Evolutionary conservation across 2,797 vertebrate species (phyloP), one percentile per base, ranked within the genome.

Genomic region (Dallia pectoralis): DNA sequence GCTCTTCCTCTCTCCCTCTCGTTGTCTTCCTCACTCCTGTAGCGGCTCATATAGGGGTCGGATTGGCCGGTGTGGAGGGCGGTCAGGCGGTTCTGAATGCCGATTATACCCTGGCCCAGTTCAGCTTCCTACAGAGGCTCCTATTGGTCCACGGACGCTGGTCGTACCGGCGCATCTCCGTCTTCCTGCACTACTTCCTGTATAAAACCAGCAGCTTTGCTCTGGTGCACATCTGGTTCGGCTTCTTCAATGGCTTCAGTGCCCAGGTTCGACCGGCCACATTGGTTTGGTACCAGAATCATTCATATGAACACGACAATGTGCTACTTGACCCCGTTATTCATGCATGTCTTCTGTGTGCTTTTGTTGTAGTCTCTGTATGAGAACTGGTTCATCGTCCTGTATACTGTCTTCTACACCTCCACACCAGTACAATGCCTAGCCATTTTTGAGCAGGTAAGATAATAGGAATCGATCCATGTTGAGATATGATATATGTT

Each of bases 101-200:
- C 0, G 96, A 98, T 88, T 98, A 92, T 5, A 91, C 93, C 4
- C 81, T 99, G 85, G 95, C 93, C 0, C 96, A 96, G 87, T 99
- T 99, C 91, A 79, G 83, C 68, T 96, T 94, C 78, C 92, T 99
- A 69, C 92, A 91, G 84, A 93, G 91, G 32, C 92, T 98, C 49
- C 93, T 99, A n/a, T 87, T 99, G 12, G 85, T 99, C 49, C 97
- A 99, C 0, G 97, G 97, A 0, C 96, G 93, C 73, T 99, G 96
- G 96, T 95, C 95, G 0, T 97, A 98, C 73, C 70, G 92, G 8
- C 95, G 96, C 0, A 82, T 96, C 84, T 93, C 94, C 88, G 84
- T 91, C 80, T 98, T 98, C 84, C 91, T 99, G 15, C 88, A 90
- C 1, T 97, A 89, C 88, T 99, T 97, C 90, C 87, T 99, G 82